Evolutionary conservation across 2,113 vertebrate species (phyloP).

Genomic region (Isurus oxyrinchus): DNA sequence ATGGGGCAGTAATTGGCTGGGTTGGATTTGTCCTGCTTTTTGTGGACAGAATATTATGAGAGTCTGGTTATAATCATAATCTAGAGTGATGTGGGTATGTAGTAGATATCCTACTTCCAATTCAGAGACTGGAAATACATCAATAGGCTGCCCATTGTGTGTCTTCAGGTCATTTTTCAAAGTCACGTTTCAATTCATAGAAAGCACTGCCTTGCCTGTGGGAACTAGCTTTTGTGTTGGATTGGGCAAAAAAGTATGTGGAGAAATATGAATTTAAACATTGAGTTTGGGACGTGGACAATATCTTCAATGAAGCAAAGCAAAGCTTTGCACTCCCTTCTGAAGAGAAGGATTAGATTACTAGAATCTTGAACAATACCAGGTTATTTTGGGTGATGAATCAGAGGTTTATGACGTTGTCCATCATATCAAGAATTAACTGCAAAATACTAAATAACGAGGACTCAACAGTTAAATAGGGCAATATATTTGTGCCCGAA

Average conservation of each 20-base stretch:
- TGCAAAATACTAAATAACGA: neutral
- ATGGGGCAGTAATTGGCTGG: no score
- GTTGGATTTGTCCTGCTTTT: no score
- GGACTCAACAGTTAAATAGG: neutral
- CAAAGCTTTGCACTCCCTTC: neutral
- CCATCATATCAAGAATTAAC: neutral
- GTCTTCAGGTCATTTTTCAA: neutral
- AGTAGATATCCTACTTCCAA: neutral
- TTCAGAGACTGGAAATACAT: neutral
- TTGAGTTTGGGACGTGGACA: neutral
- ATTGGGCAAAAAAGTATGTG: neutral
- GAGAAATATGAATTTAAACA: neutral
- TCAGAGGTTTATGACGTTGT: neutral
- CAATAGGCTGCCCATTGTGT: neutral
- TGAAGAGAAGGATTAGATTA: neutral
- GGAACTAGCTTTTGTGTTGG: neutral
- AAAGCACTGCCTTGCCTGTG: neutral
- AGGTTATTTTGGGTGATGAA: neutral
- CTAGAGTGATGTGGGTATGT: no score
- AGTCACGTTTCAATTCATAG: neutral
- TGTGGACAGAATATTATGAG: neutral
- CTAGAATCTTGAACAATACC: neutral
- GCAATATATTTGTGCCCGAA: neutral
- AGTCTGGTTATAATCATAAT: neutral
- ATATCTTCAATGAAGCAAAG: neutral